Conservation (phyloP, 2,113 vertebrate genomes). For the human region DNA sequence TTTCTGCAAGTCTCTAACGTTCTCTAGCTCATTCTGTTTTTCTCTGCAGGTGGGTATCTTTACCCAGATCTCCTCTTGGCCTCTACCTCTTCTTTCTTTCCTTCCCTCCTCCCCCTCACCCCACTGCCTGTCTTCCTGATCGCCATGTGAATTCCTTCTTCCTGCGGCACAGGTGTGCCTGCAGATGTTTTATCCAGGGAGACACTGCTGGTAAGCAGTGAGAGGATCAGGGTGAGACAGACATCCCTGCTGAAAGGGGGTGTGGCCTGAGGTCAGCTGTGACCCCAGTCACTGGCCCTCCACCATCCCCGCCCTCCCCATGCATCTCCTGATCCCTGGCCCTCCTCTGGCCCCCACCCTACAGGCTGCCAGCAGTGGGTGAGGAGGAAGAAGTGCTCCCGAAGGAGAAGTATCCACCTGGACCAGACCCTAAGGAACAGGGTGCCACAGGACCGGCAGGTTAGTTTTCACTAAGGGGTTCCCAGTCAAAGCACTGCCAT, state of each 20-base stretch:
- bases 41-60: too few relatives aligned
- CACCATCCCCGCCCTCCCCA: background rate
- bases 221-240: background rate
- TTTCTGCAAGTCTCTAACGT: background rate
- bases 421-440: background rate
- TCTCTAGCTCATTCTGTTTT: background rate
- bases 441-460: too few relatives aligned
- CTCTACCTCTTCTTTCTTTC: background rate
- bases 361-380: background rate
- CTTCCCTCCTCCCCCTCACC: background rate
- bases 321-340: background rate
- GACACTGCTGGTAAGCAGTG: constrained; percentile 36
- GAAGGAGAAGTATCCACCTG: background rate
- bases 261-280: background rate
- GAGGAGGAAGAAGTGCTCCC: background rate
- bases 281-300: background rate
- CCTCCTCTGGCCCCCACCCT: background rate
- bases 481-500: background rate
- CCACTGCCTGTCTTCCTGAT: background rate
- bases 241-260: constrained; percentile 36
- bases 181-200: constrained; percentile 68
- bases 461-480: background rate
- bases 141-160: background rate
- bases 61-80: background rate
- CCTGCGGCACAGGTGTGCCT: constrained; percentile 65